phyloP scores from a whole-genome alignment of 2,113 vertebrate species.

The Empidonax alnorum region DNA sequence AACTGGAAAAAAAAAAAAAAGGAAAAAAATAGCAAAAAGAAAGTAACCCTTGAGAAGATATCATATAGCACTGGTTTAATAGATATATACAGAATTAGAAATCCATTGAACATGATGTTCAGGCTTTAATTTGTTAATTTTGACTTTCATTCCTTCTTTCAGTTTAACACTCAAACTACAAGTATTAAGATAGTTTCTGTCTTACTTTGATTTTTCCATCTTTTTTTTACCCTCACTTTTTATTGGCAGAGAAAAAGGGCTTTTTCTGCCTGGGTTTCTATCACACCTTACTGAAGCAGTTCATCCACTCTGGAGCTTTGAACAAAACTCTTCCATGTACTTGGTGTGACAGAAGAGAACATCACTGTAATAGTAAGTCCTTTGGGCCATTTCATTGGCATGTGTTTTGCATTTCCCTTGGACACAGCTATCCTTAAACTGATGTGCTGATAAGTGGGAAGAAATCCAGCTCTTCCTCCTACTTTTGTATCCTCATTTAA shows the following conservation, averaged over 20 bases:
- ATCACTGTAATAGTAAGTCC: not conserved
- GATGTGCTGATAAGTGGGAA: not conserved
- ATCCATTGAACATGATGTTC: not conserved
- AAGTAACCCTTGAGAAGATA: slow-evolving; percentile 27
- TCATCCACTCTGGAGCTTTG: not conserved
- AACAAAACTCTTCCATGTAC: not conserved
- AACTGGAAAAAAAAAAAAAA: not conserved
- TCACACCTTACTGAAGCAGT: not conserved
- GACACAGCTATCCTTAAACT: not conserved
- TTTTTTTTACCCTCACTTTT: not conserved
- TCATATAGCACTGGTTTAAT: slow-evolving; percentile 52
- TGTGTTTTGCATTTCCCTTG: not conserved
- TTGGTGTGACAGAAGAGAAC: slow-evolving; percentile 8
- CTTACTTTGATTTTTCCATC: not conserved
- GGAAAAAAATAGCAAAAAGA: slow-evolving; percentile 8
- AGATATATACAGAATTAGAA: slow-evolving; percentile 58
- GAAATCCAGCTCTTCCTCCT: not conserved
- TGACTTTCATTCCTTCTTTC: slow-evolving; percentile 1
- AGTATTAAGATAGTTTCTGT: not conserved
- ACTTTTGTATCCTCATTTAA: not conserved
- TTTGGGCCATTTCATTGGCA: not conserved
- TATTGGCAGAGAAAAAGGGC: not conserved
- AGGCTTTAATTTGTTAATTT: slow-evolving; percentile 37
- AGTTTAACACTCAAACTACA: not conserved
- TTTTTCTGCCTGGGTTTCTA: not conserved